A percentile compares a stretch with the other conserved stretches of the same genome.
Evolutionary conservation across 1,140 invertebrate species (phyloP).

Genomic region (Pogonomyrmex californicus): DNA sequence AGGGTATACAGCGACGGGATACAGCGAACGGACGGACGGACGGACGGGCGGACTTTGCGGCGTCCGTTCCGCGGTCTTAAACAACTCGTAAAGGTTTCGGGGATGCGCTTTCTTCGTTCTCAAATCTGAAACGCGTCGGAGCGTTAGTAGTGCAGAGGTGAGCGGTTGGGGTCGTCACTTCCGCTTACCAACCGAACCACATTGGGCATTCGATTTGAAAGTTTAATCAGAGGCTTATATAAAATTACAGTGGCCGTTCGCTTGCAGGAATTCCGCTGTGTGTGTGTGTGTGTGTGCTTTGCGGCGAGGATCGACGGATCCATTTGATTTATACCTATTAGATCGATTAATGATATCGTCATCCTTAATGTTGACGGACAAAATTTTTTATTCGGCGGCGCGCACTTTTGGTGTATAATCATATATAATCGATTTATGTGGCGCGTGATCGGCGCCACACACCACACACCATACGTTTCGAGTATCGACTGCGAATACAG

Average conservation of each 20-base stretch:
- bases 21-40: background rate
- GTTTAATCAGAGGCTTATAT: conserved; percentile 86
- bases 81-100: conserved; percentile 79
- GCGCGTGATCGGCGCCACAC: conserved; percentile 28
- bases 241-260: conserved; percentile 81
- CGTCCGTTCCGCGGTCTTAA: conserved; percentile 80
- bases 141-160: conserved; percentile 87
- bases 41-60: conserved; percentile 18
- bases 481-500: conserved; percentile 39
- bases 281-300: background rate
- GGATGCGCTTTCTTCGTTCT: conserved; percentile 84
- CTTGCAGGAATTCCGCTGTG: background rate
- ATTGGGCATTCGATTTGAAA: conserved; percentile 86
- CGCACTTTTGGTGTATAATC: no score
- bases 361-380: background rate
- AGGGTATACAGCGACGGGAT: conserved; percentile 56
- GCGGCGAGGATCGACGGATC: background rate
- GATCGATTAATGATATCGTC: background rate
- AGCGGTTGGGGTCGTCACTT: conserved; percentile 86
- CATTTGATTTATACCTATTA: background rate
- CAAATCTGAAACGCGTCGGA: conserved; percentile 81
- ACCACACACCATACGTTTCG: background rate
- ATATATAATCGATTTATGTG: background rate
- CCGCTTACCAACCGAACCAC: conserved; percentile 85
- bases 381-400: background rate